A percentile compares a stretch with the other conserved stretches of the same genome.
Conservation (phyloP, 1,140 invertebrate species). For the Cydia fagiglandana region DNA sequence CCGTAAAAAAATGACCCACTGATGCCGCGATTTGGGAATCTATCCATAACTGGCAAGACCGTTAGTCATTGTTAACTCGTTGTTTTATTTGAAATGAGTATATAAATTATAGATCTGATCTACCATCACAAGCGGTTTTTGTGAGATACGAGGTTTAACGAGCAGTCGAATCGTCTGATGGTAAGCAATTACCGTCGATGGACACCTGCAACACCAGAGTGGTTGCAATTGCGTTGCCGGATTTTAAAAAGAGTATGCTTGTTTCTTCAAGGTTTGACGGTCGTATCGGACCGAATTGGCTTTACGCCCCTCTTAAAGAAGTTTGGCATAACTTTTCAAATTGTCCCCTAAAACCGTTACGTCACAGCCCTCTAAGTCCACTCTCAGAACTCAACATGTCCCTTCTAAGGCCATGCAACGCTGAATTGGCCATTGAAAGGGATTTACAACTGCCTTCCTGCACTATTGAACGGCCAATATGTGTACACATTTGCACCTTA, state of each 20-base stretch:
- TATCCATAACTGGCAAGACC: not conserved
- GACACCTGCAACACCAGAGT: no score
- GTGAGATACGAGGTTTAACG: not conserved
- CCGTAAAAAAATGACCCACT: constrained; percentile 6
- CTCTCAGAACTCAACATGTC: not conserved
- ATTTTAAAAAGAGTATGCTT: not conserved
- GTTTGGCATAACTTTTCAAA: not conserved
- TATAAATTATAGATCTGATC: not conserved
- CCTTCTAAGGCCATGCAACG: constrained; percentile 2
- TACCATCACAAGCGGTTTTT: not conserved
- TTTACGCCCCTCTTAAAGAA: not conserved
- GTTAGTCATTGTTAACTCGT: constrained; percentile 6
- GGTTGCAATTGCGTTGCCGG: no score
- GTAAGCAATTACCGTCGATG: no score
- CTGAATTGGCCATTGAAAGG: constrained; percentile 16
- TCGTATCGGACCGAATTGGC: no score
- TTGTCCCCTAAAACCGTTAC: not conserved
- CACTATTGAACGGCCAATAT: not conserved
- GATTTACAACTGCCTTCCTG: constrained; percentile 16
- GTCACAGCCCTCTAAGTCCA: not conserved
- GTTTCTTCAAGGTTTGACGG: not conserved
- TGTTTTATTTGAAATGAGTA: constrained; percentile 7
- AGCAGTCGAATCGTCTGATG: no score
- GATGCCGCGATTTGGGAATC: constrained; percentile 8
- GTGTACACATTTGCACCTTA: not conserved